These are phyloP conservation scores for Zaprionus gabonicus DNA, from an alignment of 1,140 invertebrate species.

Conservation along the genomic window DNA sequence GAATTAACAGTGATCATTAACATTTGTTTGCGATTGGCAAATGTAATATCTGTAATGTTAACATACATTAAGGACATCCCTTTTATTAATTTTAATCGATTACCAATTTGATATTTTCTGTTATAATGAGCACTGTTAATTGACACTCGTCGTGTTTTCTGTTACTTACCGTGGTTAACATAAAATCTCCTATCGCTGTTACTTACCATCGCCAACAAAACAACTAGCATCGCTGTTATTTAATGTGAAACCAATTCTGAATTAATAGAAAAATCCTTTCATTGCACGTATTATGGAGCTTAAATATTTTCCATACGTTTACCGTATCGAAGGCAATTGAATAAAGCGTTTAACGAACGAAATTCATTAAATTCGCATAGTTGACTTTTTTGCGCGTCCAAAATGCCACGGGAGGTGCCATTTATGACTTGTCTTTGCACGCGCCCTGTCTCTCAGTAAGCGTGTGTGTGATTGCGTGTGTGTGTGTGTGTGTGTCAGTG, in stretches of 20 bases:
- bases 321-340: neutral
- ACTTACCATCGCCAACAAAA: neutral
- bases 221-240: neutral
- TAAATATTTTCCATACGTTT: neutral
- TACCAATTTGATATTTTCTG: neutral
- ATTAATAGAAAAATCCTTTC: neutral
- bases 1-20: neutral
- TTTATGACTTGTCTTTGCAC: conserved; percentile 69
- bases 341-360: neutral
- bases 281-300: neutral
- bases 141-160: no score
- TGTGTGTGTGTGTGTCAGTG: neutral
- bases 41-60: neutral
- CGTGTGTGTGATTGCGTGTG: neutral
- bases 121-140: neutral
- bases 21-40: no score
- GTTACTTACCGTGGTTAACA: no score
- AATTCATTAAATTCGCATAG: conserved; percentile 6
- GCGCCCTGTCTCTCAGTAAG: neutral
- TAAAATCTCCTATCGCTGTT: neutral
- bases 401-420: conserved; percentile 35
- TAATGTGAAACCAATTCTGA: neutral
- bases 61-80: neutral
- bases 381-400: neutral
- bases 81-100: no score